phyloP scores from a whole-genome alignment of 2,113 vertebrate species.

The Gavia stellata region DNA sequence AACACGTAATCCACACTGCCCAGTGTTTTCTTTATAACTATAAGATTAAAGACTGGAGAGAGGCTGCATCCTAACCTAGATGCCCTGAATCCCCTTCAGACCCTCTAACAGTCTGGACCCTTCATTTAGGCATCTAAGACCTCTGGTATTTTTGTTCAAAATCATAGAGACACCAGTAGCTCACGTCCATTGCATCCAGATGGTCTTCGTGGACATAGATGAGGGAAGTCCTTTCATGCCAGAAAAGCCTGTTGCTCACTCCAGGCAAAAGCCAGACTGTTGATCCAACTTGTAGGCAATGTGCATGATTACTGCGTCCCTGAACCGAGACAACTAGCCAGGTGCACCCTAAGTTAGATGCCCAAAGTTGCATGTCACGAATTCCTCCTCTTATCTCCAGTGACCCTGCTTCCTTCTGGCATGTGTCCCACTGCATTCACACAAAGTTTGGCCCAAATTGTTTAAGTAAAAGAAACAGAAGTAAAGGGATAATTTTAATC shows the following conservation, averaged over 20 bases:
- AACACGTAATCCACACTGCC: not conserved
- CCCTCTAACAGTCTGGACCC: not conserved
- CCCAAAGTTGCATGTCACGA: not conserved
- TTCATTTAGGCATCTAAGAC: not conserved
- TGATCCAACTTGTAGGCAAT: not conserved
- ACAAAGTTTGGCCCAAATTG: not conserved
- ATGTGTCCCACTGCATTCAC: not conserved
- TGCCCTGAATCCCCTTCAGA: not conserved
- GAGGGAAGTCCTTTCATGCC: not conserved
- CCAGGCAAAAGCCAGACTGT: not conserved
- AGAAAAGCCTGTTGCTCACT: not conserved
- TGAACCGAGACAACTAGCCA: not conserved
- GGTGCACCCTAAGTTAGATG: not conserved
- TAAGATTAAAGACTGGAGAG: not conserved
- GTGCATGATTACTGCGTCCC: not conserved
- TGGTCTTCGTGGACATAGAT: not conserved
- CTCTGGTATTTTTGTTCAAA: not conserved
- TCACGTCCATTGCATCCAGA: not conserved
- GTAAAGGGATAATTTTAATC: not conserved
- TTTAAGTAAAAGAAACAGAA: conserved; percentile 7
- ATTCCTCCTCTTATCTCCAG: not conserved
- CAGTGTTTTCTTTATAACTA: not conserved
- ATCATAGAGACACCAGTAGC: not conserved
- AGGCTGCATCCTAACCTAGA: not conserved
- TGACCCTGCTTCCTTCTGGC: conserved; percentile 12